Evolutionary conservation across 2,113 vertebrate species (phyloP), one percentile per base, ranked within the genome.

Genomic region (Oreocharis arfaki): DNA sequence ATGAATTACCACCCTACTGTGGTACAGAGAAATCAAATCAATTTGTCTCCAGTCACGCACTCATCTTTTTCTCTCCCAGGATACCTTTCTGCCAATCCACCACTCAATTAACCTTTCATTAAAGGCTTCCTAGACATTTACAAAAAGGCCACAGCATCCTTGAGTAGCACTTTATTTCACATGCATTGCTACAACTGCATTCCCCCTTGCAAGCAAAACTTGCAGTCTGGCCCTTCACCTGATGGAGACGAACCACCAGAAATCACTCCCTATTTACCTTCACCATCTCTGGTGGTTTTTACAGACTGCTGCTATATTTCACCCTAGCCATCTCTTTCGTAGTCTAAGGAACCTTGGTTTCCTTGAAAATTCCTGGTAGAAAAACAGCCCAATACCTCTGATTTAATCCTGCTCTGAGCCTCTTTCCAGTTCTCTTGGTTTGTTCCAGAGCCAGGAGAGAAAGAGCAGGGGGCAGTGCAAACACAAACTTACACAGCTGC

Each of bases 61-160:
- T 92, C 50, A 15, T 20, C 50, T 30, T 91, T 69, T 87, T 52
- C 70, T 71, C 47, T 80, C 76, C 52, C 60, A 23, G 26, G 71
- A 30, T 47, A 80, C 33, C 50, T 75, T 74, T 80, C 61, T 57
- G 46, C 70, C 0, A 0, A 86, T 78, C 76, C 55, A 76, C 55
- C 5, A 0, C 28, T n/a, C 74, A 95, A 93, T 84, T 95, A 94
- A 90, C 84, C 88, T 93, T 94, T 89, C 77, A 89, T 95, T 94
- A 93, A 91, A 93, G 30, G 59, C 59, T 87, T 93, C 85, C 35
- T 41, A 78, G 73, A 64, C 87, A 80, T 56, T 96, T 92, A 55
- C 69, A 69, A 50, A 94, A 91, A 92, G 35, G 87, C 59, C 63
- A 82, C 8, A 13, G 35, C 33, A 70, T 15, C 26, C 24, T 33